phyloP scores from a whole-genome alignment of 2,113 vertebrate species.

The Mixornis gularis region DNA sequence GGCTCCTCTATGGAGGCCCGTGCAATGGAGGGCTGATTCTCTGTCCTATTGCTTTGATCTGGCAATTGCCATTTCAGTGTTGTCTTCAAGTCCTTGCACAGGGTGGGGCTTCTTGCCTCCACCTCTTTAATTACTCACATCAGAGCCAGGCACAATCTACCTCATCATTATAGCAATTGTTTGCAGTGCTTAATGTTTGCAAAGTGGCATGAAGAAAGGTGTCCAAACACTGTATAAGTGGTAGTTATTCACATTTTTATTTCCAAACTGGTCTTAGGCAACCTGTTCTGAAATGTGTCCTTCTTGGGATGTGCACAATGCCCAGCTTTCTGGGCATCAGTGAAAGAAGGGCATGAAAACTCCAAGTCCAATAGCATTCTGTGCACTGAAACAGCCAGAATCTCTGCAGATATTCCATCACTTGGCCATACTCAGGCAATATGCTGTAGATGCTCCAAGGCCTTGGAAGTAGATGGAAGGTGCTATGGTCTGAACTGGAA shows the following conservation, averaged over 20 bases:
- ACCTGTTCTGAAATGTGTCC: background rate
- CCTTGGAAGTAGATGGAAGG: background rate
- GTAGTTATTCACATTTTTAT: background rate
- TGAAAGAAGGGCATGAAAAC: background rate
- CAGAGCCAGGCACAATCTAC: background rate
- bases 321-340: background rate
- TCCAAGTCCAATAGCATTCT: background rate
- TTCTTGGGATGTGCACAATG: background rate
- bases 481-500: background rate
- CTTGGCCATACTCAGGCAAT: background rate
- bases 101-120: background rate
- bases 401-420: background rate
- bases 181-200: constrained; percentile 32
- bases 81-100: background rate
- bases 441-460: background rate
- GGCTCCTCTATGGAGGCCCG: background rate
- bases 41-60: background rate
- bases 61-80: background rate
- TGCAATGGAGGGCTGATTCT: background rate
- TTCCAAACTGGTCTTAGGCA: background rate
- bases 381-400: background rate
- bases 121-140: background rate
- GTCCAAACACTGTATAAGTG: background rate
- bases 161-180: constrained; percentile 19
- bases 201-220: background rate